Conservation (phyloP, 2,797 vertebrate genomes). For the Pachyuromys duprasi region DNA sequence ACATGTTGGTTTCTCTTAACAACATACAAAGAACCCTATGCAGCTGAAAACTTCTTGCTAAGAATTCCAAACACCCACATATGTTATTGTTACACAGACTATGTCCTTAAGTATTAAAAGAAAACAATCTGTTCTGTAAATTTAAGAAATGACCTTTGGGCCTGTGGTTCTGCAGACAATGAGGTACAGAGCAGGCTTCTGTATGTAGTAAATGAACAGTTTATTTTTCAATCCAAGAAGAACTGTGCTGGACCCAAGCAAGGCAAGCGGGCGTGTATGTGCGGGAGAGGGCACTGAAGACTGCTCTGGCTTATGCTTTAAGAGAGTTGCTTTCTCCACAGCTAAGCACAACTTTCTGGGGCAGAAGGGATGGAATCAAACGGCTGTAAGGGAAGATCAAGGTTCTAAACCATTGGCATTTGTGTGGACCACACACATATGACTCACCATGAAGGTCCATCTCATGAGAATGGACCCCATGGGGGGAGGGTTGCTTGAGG, state of each 20-base stretch:
- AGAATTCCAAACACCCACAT: slow-evolving; percentile 29
- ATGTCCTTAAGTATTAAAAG: slow-evolving; percentile 7
- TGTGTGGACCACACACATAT: not conserved
- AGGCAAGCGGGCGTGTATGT: not conserved
- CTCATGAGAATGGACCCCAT: too few species aligned
- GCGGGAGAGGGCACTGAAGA: too few species aligned
- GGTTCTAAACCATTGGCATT: not conserved
- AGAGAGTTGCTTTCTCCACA: not conserved
- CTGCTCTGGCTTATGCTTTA: not conserved
- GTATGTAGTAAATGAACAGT: not conserved
- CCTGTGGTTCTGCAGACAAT: not conserved
- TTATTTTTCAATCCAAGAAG: not conserved
- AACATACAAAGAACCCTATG: not conserved
- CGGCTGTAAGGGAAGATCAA: not conserved
- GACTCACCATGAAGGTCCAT: not conserved
- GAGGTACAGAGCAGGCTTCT: not conserved
- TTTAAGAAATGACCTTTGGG: not conserved
- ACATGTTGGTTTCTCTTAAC: not conserved
- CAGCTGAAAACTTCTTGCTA: not conserved
- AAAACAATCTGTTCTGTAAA: not conserved
- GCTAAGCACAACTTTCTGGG: not conserved
- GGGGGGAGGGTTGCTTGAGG: not conserved
- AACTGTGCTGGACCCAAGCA: not conserved
- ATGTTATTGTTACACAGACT: not conserved
- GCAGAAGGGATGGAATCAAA: not conserved